Evolutionary conservation across 1,140 invertebrate species (phyloP).

Genomic region (Aphaenogaster ashmeadi): DNA sequence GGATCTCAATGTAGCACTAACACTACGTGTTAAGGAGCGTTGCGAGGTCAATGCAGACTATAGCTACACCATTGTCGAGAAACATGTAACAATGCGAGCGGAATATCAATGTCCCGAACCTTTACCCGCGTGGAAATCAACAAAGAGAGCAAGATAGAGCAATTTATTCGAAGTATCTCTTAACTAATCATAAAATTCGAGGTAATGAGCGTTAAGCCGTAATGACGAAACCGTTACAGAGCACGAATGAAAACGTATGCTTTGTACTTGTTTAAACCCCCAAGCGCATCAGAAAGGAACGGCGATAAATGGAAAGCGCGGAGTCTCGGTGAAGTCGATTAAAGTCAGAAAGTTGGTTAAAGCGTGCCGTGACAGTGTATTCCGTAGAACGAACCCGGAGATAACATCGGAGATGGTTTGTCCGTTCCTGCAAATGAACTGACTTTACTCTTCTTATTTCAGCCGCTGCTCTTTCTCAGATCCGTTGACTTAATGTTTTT

Average conservation of each 20-base stretch:
- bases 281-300: background rate
- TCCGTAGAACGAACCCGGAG: conserved; percentile 42
- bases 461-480: conserved; percentile 39
- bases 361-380: conserved; percentile 53
- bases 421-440: conserved; percentile 72
- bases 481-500: conserved; percentile 35
- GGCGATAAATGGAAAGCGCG: background rate
- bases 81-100: conserved; percentile 39
- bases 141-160: background rate
- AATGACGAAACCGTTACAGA: background rate
- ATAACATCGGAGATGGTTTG: conserved; percentile 71
- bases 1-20: conserved; percentile 20
- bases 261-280: conserved; percentile 16
- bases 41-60: conserved; percentile 29
- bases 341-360: conserved; percentile 76
- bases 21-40: conserved; percentile 34
- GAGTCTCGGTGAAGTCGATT: conserved; percentile 57
- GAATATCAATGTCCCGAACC: conserved; percentile 44
- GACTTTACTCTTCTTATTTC: conserved; percentile 67
- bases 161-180: conserved; percentile 40
- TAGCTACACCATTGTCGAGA: conserved; percentile 28
- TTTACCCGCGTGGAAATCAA: conserved; percentile 23
- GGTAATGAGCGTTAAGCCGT: background rate
- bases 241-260: conserved; percentile 27
- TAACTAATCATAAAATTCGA: conserved; percentile 46